These are phyloP conservation scores for Rissa tridactyla DNA, from an alignment of 2,113 vertebrate species.

Conservation along the genomic window DNA sequence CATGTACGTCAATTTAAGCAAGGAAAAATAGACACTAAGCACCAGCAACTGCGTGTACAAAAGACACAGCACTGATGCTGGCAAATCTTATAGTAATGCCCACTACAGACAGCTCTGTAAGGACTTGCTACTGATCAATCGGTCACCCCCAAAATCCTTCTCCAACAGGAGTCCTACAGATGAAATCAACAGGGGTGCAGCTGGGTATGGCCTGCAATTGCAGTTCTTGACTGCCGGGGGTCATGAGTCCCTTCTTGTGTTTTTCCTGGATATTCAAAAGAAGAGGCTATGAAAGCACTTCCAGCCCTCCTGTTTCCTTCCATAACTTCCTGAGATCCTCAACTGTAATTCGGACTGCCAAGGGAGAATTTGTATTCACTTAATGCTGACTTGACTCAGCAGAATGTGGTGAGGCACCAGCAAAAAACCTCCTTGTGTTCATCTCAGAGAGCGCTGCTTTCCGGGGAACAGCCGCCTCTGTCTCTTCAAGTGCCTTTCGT, in stretches of 20 bases:
- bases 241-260: not conserved
- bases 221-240: not conserved
- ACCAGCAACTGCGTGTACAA: not conserved
- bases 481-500: not conserved
- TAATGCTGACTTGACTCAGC: constrained; percentile 31
- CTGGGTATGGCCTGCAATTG: not conserved
- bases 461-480: not conserved
- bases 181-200: not conserved
- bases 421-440: not conserved
- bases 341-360: not conserved
- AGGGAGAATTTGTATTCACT: not conserved
- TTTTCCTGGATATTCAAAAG: not conserved
- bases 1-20: not conserved
- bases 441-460: not conserved
- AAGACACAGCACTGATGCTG: not conserved
- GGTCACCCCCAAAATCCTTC: not conserved
- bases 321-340: not conserved
- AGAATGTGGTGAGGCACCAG: not conserved
- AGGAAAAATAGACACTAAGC: not conserved
- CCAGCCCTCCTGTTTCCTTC: not conserved
- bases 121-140: not conserved
- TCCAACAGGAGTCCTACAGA: not conserved
- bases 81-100: not conserved
- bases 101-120: not conserved
- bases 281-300: not conserved